These are phyloP conservation scores for Charina bottae DNA, from an alignment of 2,113 vertebrate species.

Conservation along the genomic window DNA sequence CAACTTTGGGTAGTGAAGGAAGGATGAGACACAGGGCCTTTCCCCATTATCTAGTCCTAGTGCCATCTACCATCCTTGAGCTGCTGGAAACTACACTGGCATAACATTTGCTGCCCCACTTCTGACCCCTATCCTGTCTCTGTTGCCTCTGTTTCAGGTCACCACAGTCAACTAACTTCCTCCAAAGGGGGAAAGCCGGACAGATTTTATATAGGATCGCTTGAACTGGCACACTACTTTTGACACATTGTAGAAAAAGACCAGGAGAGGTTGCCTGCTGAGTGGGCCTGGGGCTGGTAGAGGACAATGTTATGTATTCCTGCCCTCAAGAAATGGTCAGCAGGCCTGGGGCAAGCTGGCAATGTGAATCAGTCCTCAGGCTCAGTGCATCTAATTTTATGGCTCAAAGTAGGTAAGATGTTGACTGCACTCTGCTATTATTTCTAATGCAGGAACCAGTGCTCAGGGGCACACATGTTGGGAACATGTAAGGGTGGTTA, in stretches of 20 bases:
- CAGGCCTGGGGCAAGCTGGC: too few relatives aligned
- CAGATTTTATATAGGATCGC: not conserved
- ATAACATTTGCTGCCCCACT: not conserved
- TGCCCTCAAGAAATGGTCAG: too few relatives aligned
- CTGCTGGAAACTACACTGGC: not conserved
- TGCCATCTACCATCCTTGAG: not conserved
- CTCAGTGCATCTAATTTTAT: not conserved
- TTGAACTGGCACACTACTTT: not conserved
- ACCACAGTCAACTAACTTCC: not conserved
- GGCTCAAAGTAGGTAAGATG: not conserved
- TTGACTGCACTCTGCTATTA: not conserved
- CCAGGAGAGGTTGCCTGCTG: not conserved
- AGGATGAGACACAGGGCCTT: not conserved
- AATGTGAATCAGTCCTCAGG: not conserved
- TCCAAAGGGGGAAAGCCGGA: not conserved
- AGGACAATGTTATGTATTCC: too few relatives aligned
- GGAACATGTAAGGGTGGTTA: conserved; percentile 38
- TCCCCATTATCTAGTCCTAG: not conserved
- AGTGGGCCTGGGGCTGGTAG: not conserved
- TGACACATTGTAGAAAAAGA: not conserved
- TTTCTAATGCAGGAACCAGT: conserved; percentile 30
- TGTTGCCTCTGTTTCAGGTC: not conserved
- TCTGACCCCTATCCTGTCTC: not conserved
- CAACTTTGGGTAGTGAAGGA: not conserved
- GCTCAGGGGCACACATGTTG: conserved; percentile 15